These are phyloP conservation scores for Trichacis sp. DNA, from an alignment of 2,888 invertebrate species.

Conservation along the genomic window DNA sequence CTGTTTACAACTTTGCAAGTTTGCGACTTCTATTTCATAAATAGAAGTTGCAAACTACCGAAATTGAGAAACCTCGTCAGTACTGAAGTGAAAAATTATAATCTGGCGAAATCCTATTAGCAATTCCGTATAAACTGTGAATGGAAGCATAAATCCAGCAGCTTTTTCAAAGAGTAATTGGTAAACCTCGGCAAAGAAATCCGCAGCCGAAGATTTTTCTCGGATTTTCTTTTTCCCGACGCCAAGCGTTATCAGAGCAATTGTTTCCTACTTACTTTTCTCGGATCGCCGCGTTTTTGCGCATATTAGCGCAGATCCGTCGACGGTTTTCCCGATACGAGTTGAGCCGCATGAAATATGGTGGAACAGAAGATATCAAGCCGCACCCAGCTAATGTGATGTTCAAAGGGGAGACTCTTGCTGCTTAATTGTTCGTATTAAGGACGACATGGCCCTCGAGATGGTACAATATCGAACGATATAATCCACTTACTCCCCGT, in stretches of 20 bases:
- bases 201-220: neutral
- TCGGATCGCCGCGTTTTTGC: slow-evolving; percentile 39
- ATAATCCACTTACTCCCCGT: slow-evolving; percentile 29
- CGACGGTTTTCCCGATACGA: slow-evolving; percentile 16
- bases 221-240: neutral
- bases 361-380: slow-evolving; percentile 24
- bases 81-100: too few species aligned
- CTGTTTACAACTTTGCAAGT: too few species aligned
- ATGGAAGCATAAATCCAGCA: too few species aligned
- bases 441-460: slow-evolving; percentile 13
- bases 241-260: slow-evolving; percentile 30
- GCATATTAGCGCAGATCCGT: slow-evolving; percentile 49
- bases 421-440: slow-evolving; percentile 18
- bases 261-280: slow-evolving; percentile 44
- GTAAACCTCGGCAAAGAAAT: too few species aligned
- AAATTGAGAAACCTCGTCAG: too few species aligned
- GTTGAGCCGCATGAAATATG: slow-evolving; percentile 14
- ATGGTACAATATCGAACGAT: slow-evolving; percentile 23
- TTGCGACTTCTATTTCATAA: too few species aligned
- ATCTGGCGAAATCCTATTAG: too few species aligned
- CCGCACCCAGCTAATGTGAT: slow-evolving; percentile 20
- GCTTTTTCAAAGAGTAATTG: too few species aligned
- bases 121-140: too few species aligned
- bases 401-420: slow-evolving; percentile 30
- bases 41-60: too few species aligned